Conservation (phyloP, 2,113 vertebrate genomes). For the Theristicus caerulescens region DNA sequence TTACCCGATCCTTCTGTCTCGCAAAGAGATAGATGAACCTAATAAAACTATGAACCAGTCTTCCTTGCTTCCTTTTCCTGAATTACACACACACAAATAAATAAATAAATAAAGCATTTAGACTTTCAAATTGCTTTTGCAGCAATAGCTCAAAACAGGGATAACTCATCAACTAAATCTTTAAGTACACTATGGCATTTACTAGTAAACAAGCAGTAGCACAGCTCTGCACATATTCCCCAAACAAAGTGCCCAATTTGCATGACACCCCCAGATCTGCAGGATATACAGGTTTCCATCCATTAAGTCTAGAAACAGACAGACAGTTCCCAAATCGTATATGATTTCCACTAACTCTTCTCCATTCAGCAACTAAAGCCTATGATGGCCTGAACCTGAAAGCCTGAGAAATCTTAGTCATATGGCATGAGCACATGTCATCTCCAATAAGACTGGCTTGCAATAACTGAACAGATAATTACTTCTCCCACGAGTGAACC, state of each 20-base stretch:
- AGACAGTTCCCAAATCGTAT: neutral
- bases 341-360: neutral
- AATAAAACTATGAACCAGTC: neutral
- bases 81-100: neutral
- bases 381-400: neutral
- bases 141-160: neutral
- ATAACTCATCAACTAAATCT: neutral
- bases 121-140: neutral
- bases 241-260: neutral
- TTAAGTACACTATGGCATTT: neutral
- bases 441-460: neutral
- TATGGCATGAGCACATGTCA: neutral
- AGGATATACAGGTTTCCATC: neutral
- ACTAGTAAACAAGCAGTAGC: neutral
- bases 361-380: neutral
- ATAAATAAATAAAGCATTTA: neutral
- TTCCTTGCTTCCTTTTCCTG: neutral
- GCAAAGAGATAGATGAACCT: neutral
- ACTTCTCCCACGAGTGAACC: neutral
- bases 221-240: neutral
- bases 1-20: neutral
- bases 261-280: neutral
- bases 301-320: neutral
- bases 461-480: neutral
- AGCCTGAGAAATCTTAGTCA: neutral